Evolutionary conservation across 2,113 vertebrate genomes (phyloP).

Genomic region (Dipodomys spectabilis): DNA sequence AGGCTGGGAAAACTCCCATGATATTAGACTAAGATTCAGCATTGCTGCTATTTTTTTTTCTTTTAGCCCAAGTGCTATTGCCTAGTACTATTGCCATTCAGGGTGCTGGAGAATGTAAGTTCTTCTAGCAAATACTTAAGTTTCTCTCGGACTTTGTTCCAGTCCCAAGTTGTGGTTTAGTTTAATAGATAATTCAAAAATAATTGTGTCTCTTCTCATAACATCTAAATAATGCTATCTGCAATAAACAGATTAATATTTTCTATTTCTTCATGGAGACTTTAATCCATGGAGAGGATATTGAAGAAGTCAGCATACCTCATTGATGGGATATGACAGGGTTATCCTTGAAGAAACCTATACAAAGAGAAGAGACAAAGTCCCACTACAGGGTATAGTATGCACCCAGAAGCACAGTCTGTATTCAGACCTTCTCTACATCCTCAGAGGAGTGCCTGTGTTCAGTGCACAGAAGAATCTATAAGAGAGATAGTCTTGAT

Average conservation of each 20-base stretch:
- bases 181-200: slow-evolving; percentile 53
- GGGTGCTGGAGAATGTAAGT: neutral
- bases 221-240: neutral
- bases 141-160: slow-evolving; percentile 1
- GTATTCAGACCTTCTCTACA: neutral
- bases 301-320: neutral
- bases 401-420: accelerated
- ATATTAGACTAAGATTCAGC: neutral
- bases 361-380: slow-evolving; percentile 4
- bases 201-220: neutral
- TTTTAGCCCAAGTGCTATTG: neutral
- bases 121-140: slow-evolving; percentile 20
- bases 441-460: neutral
- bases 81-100: neutral
- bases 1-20: neutral
- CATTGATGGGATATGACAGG: neutral
- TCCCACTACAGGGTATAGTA: neutral
- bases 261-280: neutral
- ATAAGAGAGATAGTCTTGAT: neutral
- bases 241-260: slow-evolving; percentile 5
- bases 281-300: neutral
- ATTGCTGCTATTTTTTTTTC: neutral
- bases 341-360: neutral
- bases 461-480: neutral
- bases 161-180: neutral